Conservation (phyloP, 2,888 invertebrate species). For the Macroteleia sp. region DNA sequence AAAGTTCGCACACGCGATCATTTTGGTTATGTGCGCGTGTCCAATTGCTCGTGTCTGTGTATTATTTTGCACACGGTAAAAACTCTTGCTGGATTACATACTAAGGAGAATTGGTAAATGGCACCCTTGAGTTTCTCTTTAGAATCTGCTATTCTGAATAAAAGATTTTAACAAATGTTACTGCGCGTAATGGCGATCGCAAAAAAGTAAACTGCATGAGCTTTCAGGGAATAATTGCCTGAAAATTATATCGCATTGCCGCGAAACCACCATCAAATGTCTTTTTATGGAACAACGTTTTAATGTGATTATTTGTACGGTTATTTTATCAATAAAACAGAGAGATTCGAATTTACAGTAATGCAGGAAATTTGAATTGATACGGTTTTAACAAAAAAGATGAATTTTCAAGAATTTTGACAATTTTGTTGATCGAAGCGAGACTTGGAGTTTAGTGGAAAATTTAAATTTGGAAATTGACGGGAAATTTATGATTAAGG, state of each 20-base stretch:
- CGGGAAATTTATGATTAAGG: too few relatives aligned
- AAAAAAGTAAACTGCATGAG: conserved; percentile 13
- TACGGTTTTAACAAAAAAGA: too few relatives aligned
- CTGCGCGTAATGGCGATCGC: neutral
- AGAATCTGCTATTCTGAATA: neutral
- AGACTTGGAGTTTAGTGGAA: too few relatives aligned
- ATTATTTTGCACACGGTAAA: conserved; percentile 5
- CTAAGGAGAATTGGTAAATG: conserved; percentile 18
- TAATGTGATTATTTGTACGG: too few relatives aligned
- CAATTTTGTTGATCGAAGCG: too few relatives aligned
- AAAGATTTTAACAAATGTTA: conserved; percentile 14
- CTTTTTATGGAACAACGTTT: too few relatives aligned
- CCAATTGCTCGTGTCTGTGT: neutral
- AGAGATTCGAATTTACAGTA: too few relatives aligned
- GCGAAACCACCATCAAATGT: too few relatives aligned
- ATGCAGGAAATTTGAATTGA: too few relatives aligned
- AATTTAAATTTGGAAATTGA: too few relatives aligned
- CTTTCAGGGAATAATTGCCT: conserved; percentile 17
- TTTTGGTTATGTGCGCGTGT: neutral
- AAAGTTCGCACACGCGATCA: neutral
- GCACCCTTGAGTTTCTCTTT: conserved; percentile 19
- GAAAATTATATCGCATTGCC: conserved; percentile 17
- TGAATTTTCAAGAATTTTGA: too few relatives aligned
- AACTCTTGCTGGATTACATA: conserved; percentile 13
- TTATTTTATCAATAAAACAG: too few relatives aligned